Evolutionary conservation across 2,113 vertebrate species (phyloP).

Genomic region (Ellobius talpinus): DNA sequence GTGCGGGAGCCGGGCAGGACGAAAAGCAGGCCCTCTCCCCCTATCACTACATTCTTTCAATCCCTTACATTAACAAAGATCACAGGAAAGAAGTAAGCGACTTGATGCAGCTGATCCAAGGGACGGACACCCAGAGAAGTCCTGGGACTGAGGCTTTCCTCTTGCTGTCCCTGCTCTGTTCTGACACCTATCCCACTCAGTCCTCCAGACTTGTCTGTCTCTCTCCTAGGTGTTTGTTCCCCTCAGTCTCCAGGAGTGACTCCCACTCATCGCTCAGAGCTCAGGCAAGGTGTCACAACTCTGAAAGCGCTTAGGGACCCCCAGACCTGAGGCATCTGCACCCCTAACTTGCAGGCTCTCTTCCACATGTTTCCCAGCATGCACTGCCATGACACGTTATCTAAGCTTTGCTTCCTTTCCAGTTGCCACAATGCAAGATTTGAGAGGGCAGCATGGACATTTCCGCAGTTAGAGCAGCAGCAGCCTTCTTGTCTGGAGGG

Average conservation of each 20-base stretch:
- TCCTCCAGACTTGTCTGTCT: not conserved
- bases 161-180: not conserved
- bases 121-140: not conserved
- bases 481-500: not conserved
- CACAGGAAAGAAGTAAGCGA: not conserved
- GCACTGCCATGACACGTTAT: rapidly evolving
- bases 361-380: too few species aligned
- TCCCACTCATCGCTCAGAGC: not conserved
- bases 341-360: rapidly evolving
- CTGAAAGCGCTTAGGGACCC: not conserved
- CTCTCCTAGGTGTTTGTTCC: too few species aligned
- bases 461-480: not conserved
- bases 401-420: not conserved
- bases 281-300: not conserved
- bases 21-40: too few species aligned
- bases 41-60: too few species aligned
- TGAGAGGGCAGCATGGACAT: not conserved
- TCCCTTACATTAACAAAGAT: not conserved
- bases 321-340: not conserved
- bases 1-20: too few species aligned
- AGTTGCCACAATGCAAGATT: not conserved
- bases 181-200: not conserved
- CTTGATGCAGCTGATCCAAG: not conserved
- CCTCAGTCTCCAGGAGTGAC: not conserved
- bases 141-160: not conserved